phyloP scores from a whole-genome alignment of 2,888 invertebrate species.

The Meliscaeva auricollis region DNA sequence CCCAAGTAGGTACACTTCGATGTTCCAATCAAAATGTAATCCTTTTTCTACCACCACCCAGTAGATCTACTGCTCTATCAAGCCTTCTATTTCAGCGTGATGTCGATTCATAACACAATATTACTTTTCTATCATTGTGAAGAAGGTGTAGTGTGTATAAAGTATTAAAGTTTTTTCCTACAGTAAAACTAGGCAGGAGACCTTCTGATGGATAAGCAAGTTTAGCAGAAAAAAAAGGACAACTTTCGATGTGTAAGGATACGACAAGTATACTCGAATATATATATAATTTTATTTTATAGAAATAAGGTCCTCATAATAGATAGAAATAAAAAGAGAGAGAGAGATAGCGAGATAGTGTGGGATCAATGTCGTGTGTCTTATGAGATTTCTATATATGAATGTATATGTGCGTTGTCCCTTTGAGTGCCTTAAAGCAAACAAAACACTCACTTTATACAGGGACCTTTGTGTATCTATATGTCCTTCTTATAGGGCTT shows the following conservation, averaged over 20 bases:
- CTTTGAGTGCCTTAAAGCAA: conserved; percentile 13
- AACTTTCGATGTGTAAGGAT: neutral
- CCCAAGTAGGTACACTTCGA: conserved; percentile 26
- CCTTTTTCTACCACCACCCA: conserved; percentile 51
- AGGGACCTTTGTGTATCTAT: neutral
- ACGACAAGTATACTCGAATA: neutral
- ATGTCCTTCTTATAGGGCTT: conserved; percentile 3
- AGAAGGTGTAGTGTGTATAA: neutral
- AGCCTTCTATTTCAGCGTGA: conserved; percentile 10
- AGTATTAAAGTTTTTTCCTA: neutral
- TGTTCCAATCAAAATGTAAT: conserved; percentile 64
- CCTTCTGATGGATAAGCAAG: conserved; percentile 2
- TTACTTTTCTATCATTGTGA: conserved; percentile 50
- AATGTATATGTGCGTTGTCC: neutral
- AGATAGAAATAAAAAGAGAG: neutral
- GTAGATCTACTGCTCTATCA: neutral
- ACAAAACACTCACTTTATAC: conserved; percentile 12
- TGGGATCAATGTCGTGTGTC: conserved; percentile 36
- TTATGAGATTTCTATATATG: conserved; percentile 22
- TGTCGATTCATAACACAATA: conserved; percentile 67
- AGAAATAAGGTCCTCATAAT: conserved; percentile 13
- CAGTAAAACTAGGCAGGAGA: neutral
- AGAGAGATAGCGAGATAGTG: too few relatives aligned
- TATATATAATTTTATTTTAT: neutral
- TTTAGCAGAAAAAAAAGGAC: neutral